A percentile compares a stretch with the other conserved stretches of the same genome.
These are phyloP conservation scores for Leucoraja erinaceus DNA, from an alignment of 2,113 vertebrate genomes.

Conservation along the genomic window DNA sequence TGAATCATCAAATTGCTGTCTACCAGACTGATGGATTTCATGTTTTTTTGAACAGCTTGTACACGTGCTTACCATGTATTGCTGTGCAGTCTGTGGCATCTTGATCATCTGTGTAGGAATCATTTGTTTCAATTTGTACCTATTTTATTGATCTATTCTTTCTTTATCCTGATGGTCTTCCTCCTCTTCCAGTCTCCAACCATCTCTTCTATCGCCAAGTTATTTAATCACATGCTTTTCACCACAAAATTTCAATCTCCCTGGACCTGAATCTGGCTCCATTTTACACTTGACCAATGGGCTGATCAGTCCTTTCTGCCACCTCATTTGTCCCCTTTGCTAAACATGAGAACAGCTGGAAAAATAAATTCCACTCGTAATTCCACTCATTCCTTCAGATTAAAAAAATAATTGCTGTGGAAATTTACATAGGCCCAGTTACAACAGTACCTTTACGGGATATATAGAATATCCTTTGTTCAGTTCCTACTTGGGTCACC, in stretches of 20 bases:
- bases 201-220: not conserved
- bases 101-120: not conserved
- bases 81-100: not conserved
- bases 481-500: not conserved
- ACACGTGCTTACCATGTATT: not conserved
- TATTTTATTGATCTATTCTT: not conserved
- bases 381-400: not conserved
- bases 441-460: not conserved
- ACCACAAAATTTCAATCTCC: not conserved
- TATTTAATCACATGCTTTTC: not conserved
- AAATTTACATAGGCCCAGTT: not conserved
- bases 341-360: not conserved
- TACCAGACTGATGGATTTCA: not conserved
- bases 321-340: not conserved
- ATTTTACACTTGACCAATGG: not conserved
- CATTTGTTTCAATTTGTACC: not conserved
- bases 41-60: not conserved
- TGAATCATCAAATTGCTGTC: not conserved
- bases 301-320: not conserved
- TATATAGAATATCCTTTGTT: not conserved
- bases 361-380: not conserved
- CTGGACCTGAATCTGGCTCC: not conserved
- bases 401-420: not conserved
- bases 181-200: not conserved
- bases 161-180: not conserved